Evolutionary conservation across 2,888 invertebrate species (phyloP), one percentile per base, ranked within the genome.

Genomic region (Branchipolynoe longqiensis): DNA sequence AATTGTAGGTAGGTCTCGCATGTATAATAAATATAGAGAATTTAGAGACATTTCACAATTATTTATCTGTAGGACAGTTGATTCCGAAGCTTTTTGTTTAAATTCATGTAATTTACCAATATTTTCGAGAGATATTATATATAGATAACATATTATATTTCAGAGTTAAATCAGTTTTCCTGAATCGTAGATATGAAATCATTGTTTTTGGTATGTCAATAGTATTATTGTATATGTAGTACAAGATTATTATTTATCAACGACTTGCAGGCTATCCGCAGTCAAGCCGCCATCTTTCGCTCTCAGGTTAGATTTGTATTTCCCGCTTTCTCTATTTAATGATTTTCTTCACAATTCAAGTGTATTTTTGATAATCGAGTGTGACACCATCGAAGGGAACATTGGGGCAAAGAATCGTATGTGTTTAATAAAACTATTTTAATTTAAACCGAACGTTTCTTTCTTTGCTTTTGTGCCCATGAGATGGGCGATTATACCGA

Each of bases 221-320:
- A n/a, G n/a, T 48, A 48, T 48, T 48, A 12, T 18, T 48, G 48
- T 48, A 48, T 48, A 18, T 12, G 48, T 48, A 12, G 48, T 48
- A 48, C n/a, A n/a, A n/a, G n/a, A n/a, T n/a, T n/a, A n/a, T n/a
- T n/a, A 48, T 48, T 12, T 62, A 62, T n/a, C 3, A 62, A 28
- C 3, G 6, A 1, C 69, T n/a, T 69, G 69, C 62, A 62, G 62
- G 25, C 31, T 28, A 62, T 25, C 2, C 25, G 1, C 31, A 14
- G 25, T 62, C n/a, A 62, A 25, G 69, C 38, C 69, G 69, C 69
- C 69, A 69, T 69, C 69, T 69, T 69, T 69, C 69, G 18, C 14
- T 36, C 33, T 14, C 4, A 69, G 69, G 69, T 69, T 22, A 1
- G 69, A 22, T 69, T 69, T 36, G 69, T 69, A 69, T 69, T 69